Conservation (phyloP, 2,113 vertebrate genomes). For the Chlorodrepanis virens region DNA sequence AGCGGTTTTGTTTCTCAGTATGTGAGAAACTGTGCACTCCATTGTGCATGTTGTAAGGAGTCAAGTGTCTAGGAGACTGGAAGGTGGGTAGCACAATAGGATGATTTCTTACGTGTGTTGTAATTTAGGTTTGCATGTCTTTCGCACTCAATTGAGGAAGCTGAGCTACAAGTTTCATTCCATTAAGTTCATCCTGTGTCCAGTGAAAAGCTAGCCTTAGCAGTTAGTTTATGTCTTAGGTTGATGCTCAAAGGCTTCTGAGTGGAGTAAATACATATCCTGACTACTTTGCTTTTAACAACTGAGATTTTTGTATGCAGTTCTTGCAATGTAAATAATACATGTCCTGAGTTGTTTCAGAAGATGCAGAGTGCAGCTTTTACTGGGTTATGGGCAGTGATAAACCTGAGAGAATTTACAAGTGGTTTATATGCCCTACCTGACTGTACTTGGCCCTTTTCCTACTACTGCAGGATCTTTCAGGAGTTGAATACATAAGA, state of each 20-base stretch:
- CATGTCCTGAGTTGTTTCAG: background rate
- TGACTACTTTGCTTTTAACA: background rate
- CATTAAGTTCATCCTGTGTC: background rate
- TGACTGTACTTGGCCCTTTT: background rate
- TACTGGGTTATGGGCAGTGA: background rate
- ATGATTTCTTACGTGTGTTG: accelerated
- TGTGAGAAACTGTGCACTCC: background rate
- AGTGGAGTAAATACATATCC: background rate
- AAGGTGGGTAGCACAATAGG: background rate
- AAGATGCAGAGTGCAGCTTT: accelerated
- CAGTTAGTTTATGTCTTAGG: background rate
- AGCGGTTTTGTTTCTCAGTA: background rate
- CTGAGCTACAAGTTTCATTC: background rate
- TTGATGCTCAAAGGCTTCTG: background rate
- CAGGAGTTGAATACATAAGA: background rate
- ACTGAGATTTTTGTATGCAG: background rate
- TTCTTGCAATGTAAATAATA: background rate
- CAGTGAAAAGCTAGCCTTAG: background rate
- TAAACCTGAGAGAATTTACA: background rate
- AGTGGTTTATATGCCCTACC: background rate
- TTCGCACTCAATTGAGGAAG: background rate
- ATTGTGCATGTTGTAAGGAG: background rate
- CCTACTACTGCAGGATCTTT: background rate
- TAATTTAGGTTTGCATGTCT: background rate
- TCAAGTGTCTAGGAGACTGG: background rate